phyloP scores from a whole-genome alignment of 2,113 vertebrate genomes.

The Regulus satrapa region DNA sequence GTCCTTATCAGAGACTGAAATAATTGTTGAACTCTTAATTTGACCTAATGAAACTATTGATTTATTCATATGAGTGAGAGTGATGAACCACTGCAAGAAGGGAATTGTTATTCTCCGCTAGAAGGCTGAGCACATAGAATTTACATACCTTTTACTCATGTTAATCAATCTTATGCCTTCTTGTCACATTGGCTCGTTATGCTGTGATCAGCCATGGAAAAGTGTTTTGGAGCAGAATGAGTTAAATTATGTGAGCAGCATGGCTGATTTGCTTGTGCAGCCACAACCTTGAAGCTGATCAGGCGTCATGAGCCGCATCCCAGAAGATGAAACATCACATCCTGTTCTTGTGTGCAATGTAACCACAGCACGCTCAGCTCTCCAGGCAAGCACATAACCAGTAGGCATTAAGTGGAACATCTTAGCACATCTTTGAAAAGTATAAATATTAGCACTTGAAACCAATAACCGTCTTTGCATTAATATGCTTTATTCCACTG shows the following conservation, averaged over 20 bases:
- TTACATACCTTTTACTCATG: not conserved
- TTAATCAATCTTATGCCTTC: not conserved
- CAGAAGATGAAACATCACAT: rapidly evolving
- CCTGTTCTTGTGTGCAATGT: not conserved
- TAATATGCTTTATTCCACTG: rapidly evolving
- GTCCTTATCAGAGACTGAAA: rapidly evolving
- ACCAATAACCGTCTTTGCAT: not conserved
- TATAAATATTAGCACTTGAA: not conserved
- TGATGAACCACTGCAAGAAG: not conserved
- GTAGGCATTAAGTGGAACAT: not conserved
- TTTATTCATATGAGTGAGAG: not conserved
- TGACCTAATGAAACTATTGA: not conserved
- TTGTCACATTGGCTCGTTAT: not conserved
- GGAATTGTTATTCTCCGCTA: not conserved
- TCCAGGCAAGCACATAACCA: not conserved
- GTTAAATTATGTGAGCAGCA: not conserved
- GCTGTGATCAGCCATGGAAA: not conserved
- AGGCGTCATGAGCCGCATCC: rapidly evolving
- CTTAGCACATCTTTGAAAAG: not conserved
- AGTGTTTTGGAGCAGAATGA: not conserved
- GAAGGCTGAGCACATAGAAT: not conserved
- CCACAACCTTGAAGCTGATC: not conserved
- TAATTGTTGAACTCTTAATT: not conserved
- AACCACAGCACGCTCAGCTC: not conserved
- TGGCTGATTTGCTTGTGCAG: not conserved